These are phyloP conservation scores for Plodia interpunctella DNA, from an alignment of 1,140 invertebrate genomes.

Conservation along the genomic window DNA sequence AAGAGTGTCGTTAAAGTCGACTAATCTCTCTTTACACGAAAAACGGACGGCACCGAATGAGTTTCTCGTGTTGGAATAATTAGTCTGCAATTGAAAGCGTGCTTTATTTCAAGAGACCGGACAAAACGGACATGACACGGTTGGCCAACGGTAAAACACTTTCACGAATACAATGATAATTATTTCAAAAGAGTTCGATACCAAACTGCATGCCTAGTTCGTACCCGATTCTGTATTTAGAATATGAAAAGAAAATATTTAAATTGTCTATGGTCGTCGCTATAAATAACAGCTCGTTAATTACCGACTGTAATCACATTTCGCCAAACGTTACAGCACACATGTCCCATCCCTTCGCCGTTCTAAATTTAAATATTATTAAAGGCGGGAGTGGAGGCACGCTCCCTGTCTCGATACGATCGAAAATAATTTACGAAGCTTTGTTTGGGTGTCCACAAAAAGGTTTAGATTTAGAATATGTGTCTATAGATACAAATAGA, in stretches of 20 bases:
- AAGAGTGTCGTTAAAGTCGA: slow-evolving; percentile 58
- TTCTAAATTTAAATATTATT: slow-evolving; percentile 75
- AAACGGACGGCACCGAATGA: slow-evolving; percentile 67
- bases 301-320: slow-evolving; percentile 74
- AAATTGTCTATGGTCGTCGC: slow-evolving; percentile 45
- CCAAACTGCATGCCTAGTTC: slow-evolving; percentile 31
- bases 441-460: slow-evolving; percentile 38
- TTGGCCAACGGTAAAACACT: slow-evolving; percentile 70
- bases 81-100: slow-evolving; percentile 76
- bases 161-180: slow-evolving; percentile 69
- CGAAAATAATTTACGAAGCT: slow-evolving; percentile 71
- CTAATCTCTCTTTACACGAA: slow-evolving; percentile 75
- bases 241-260: slow-evolving; percentile 58
- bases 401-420: slow-evolving; percentile 64
- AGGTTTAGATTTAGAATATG: slow-evolving; percentile 6
- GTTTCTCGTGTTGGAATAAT: slow-evolving; percentile 75
- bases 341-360: slow-evolving; percentile 74
- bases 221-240: slow-evolving; percentile 32
- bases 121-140: slow-evolving; percentile 65
- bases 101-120: slow-evolving; percentile 70
- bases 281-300: slow-evolving; percentile 72
- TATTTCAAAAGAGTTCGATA: slow-evolving; percentile 56
- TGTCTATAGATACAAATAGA: slow-evolving; percentile 6
- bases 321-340: slow-evolving; percentile 75
- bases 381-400: slow-evolving; percentile 60